Evolutionary conservation across 2,888 invertebrate species (phyloP), one percentile per base, ranked within the genome.

Genomic region (Chaetogeoica ovagalla): DNA sequence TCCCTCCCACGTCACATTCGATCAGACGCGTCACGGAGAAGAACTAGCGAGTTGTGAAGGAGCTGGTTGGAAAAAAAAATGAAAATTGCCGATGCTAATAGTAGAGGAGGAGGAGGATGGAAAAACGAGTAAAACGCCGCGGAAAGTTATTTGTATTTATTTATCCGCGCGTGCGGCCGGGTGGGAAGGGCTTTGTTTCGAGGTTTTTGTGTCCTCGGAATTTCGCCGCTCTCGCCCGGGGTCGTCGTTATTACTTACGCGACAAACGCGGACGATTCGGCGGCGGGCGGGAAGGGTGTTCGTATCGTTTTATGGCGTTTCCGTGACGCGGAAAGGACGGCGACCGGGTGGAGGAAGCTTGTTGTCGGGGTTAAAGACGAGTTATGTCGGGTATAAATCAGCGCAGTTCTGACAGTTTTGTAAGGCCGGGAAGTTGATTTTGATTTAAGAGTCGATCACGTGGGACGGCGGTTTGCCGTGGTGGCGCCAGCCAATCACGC

Each of bases 361-460:
- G 79, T 79, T 79, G 79, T 79, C 79, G 57, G 79, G 71, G 79
- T 71, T 79, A 71, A 79, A 79, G 79, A 79, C 79, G 79, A 79
- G 79, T 79, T 79, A 79, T 79, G 79, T 79, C 70, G 63, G 43
- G 71, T 79, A 79, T 79, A 79, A 79, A 79, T 79, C 79, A 79
- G 79, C 55, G 79, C 79, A 11, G 79, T 79, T 79, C 65, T 79
- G 79, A 79, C 79, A 79, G 79, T 79, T 65, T 57, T 63, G 70
- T n/a, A 39, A 19, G 79, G 77, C 70, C 79, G 71, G 79, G 71
- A 79, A 79, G 79, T 79, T 79, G 79, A 79, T 79, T 79, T 79
- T 79, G 79, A 79, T 79, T 79, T 79, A 79, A 79, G 79, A 71
- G 79, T 79, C 63, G 71, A 79, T 79, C 79, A 71, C 79, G 70